Evolutionary conservation across 1,140 invertebrate species (phyloP).

Genomic region (Papilio polyxenes): DNA sequence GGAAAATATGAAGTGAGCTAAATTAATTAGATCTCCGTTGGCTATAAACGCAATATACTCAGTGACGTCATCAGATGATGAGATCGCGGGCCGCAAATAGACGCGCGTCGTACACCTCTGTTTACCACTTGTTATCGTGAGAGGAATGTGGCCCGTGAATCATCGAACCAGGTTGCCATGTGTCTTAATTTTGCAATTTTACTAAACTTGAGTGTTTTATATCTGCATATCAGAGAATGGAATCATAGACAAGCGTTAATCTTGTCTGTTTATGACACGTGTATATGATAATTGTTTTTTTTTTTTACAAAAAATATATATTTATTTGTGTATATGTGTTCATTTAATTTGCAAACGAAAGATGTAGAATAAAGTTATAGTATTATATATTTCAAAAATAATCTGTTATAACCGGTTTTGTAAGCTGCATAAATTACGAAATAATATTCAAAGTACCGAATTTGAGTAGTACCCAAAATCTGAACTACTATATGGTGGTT

Average conservation of each 20-base stretch:
- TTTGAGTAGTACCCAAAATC: too few species aligned
- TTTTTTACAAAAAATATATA: too few species aligned
- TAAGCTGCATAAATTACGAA: neutral
- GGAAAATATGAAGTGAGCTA: neutral
- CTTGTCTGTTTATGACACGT: too few species aligned
- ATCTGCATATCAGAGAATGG: neutral
- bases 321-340: too few species aligned
- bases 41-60: neutral
- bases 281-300: too few species aligned
- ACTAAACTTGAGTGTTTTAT: neutral
- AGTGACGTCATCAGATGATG: conserved; percentile 23
- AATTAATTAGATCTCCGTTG: neutral
- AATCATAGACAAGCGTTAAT: too few species aligned
- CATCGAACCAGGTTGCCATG: neutral
- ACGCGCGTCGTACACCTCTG: conserved; percentile 41
- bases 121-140: conserved; percentile 47
- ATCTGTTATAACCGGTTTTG: neutral
- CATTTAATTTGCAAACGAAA: too few species aligned
- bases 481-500: too few species aligned
- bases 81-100: conserved; percentile 41
- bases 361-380: too few species aligned
- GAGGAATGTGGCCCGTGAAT: conserved; percentile 39
- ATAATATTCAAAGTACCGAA: neutral
- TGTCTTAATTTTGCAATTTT: neutral
- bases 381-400: neutral